Base-by-base conservation (phyloP, 2,113 vertebrate species). In the Nibea albiflora region DNA sequence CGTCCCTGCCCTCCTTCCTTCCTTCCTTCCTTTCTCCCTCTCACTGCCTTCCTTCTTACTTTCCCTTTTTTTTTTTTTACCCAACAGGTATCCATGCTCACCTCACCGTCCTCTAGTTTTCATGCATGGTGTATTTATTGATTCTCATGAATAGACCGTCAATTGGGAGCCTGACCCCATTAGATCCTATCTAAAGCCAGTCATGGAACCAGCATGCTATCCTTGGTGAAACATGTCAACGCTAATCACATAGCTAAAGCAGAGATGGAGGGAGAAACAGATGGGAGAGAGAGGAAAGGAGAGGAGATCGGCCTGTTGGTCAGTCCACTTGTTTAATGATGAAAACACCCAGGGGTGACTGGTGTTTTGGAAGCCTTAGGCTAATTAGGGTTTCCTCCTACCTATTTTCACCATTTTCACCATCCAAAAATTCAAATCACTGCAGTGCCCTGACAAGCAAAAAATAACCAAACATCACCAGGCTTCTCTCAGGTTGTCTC, bases 91-190 rank as follows among this genome's bases (percentile, higher is more conserved):
- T 85, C 39, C 63, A 47, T 31, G 70, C 88, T 69, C 86, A 77
- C 85, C 82, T 83, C 69, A 69, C 86, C 81, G 44, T 86, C 81
- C 83, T 85, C 71, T 84, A 83, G 67, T 76, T 93, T 62, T 90
- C 75, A 78, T 88, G 61, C 90, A 89, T 90, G 81, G 74, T 88
- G 76, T 86, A 83, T 89, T 90, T 93, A 94, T 92, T 92, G 89
- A 93, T 94, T 92, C 88, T 92, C 83, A 92, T 91, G 90, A 92
- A 92, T 87, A 92, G 90, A 91, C 86, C 92, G 86, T 93, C 90
- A 81, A 92, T 86, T 92, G 89, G 89, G 89, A 90, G 88, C 91
- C 84, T 89, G 88, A 92, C 90, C 92, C 90, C 91, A 93, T 94
- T 92, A 81, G 82, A 90, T 92, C 81, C 88, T 71, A 89, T 92